Base-by-base conservation (phyloP, 2,888 invertebrate species). In the Brenthis daphne region DNA sequence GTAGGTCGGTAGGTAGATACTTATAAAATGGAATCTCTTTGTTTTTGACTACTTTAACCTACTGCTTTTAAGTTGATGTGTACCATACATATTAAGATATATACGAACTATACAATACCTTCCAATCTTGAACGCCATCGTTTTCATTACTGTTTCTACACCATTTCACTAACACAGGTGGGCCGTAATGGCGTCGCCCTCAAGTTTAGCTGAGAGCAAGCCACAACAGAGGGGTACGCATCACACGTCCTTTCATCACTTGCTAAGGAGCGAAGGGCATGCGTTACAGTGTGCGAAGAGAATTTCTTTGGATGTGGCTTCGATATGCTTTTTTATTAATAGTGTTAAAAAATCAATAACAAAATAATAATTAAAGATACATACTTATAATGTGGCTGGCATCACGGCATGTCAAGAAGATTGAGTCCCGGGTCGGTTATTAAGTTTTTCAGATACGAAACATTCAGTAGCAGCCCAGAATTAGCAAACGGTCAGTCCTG, bases 171-270 rank as follows among this genome's bases (percentile, higher is more conserved):
- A 70, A 77, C 74, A 77, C 82, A 87, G 88, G 85, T 86, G 68
- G 65, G 65, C 57, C 20, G 73, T 74, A 73, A 75, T 74, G 73
- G 74, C 73, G 74, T 70, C 73, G 73, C 67, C 73, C 74, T 74
- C 67, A 67, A 70, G 71, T 67, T 67, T 67, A 64, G 67, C 69
- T 69, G 70, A 72, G 73, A 72, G 77, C 78, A 82, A 81, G 67
- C 86, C 85, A 87, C 89, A 87, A 88, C 86, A 77, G 84, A 77
- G 80, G 82, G 81, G 84, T 80, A 85, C 86, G 85, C 84, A 85
- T 86, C 90, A 89, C 88, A 88, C 86, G 86, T 88, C 86, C 90
- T 88, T 88, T 89, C 88, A 89, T 88, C 87, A 87, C 84, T 83
- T 79, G 83, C 82, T 80, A 80, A 85, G 85, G 84, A 86, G 84